phyloP scores from a whole-genome alignment of 2,113 vertebrate species.

The Anarhynchus alexandrinus region DNA sequence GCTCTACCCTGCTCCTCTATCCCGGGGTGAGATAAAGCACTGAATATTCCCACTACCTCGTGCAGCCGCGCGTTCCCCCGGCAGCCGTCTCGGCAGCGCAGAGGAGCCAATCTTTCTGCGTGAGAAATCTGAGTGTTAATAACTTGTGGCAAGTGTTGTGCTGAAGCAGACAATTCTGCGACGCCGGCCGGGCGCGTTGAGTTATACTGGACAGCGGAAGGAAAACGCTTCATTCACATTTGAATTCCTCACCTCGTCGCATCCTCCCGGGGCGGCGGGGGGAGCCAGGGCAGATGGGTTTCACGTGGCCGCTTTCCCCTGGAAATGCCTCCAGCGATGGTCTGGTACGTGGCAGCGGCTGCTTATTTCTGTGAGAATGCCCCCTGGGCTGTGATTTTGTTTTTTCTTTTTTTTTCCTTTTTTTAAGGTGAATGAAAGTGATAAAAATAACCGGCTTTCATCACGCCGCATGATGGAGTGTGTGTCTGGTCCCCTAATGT shows the following conservation, averaged over 20 bases:
- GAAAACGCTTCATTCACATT: slow-evolving; percentile 4
- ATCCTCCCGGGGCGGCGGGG: not conserved
- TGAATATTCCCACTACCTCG: not conserved
- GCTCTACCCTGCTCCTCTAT: not conserved
- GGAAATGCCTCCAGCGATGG: not conserved
- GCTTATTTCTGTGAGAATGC: not conserved
- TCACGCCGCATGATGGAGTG: rapidly evolving
- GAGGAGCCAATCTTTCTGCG: not conserved
- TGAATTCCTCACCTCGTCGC: not conserved
- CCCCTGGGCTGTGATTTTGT: not conserved
- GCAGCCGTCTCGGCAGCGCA: not conserved
- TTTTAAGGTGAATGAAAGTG: not conserved
- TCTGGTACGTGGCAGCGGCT: rapidly evolving
- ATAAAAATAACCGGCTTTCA: not conserved
- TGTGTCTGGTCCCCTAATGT: not conserved
- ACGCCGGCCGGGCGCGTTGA: not conserved
- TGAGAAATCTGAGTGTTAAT: slow-evolving; percentile 43
- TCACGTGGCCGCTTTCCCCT: not conserved
- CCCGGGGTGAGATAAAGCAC: not conserved
- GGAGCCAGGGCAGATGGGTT: not conserved
- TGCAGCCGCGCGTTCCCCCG: rapidly evolving
- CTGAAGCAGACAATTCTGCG: slow-evolving; percentile 23
- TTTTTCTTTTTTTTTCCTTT: not conserved
- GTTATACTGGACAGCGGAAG: not conserved
- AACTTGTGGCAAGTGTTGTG: slow-evolving; percentile 52